Conservation (phyloP, 2,888 invertebrate species). For the Magallana nippona region DNA sequence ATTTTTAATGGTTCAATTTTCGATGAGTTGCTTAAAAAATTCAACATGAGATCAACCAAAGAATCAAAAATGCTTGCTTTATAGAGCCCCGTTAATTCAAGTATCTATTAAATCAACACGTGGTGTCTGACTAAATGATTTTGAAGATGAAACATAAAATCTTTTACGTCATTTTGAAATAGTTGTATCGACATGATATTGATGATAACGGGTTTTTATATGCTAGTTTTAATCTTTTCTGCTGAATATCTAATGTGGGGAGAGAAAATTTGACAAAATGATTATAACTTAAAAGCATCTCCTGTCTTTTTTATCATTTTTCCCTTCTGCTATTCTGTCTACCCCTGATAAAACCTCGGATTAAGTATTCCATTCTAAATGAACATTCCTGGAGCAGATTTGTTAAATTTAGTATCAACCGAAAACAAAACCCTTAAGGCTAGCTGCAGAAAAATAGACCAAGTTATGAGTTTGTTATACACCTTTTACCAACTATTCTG, state of each 20-base stretch:
- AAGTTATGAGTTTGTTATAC: too few species aligned
- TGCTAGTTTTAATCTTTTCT: background rate
- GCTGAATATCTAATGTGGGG: background rate
- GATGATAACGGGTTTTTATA: background rate
- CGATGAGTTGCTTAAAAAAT: background rate
- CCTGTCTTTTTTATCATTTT: background rate
- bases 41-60: background rate
- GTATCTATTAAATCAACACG: background rate
- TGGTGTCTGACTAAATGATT: background rate
- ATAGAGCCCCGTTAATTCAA: background rate
- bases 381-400: background rate
- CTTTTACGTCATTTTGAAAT: background rate
- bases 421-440: too few species aligned
- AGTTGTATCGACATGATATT: constrained; percentile 8
- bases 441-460: too few species aligned
- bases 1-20: background rate
- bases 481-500: too few species aligned
- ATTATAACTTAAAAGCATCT: constrained; percentile 6
- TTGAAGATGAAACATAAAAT: background rate
- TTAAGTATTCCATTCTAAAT: background rate
- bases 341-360: background rate
- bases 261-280: constrained; percentile 14
- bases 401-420: background rate
- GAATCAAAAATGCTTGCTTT: background rate
- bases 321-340: background rate